A percentile compares a stretch with the other conserved stretches of the same genome.
Evolutionary conservation across 2,113 vertebrate species (phyloP).

Genomic region (Odontesthes bonariensis): DNA sequence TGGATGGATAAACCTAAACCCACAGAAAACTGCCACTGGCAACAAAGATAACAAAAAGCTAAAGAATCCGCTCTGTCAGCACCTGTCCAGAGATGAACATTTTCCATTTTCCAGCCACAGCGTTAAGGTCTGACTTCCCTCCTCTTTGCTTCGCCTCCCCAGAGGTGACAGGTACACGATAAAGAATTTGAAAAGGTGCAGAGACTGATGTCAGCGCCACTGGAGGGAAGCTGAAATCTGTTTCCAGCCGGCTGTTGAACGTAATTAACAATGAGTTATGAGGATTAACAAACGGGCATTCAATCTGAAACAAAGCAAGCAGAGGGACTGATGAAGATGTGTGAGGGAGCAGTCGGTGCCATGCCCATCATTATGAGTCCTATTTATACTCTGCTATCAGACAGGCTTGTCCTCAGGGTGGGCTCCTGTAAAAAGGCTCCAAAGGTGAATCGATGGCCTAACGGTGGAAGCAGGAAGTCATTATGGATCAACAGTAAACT

Average conservation of each 20-base stretch:
- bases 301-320: neutral
- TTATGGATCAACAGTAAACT: neutral
- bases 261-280: neutral
- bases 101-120: too few species aligned
- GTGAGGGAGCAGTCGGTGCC: neutral
- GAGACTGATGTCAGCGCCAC: too few species aligned
- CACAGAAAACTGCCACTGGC: too few species aligned
- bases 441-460: neutral
- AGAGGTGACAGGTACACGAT: too few species aligned
- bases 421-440: slow-evolving; percentile 4
- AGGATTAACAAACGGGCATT: neutral
- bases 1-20: too few species aligned
- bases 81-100: too few species aligned
- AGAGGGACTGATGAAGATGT: neutral
- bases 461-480: slow-evolving; percentile 23
- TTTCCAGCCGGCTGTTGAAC: neutral
- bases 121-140: too few species aligned
- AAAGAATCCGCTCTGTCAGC: too few species aligned
- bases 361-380: neutral
- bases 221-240: fast-evolving
- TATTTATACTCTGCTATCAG: neutral
- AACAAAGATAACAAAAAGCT: too few species aligned
- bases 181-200: too few species aligned
- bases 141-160: too few species aligned
- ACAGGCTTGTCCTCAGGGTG: neutral